Evolutionary conservation across 2,888 invertebrate genomes (phyloP), one percentile per base, ranked within the genome.

Genomic region (Caenorhabditis angaria): DNA sequence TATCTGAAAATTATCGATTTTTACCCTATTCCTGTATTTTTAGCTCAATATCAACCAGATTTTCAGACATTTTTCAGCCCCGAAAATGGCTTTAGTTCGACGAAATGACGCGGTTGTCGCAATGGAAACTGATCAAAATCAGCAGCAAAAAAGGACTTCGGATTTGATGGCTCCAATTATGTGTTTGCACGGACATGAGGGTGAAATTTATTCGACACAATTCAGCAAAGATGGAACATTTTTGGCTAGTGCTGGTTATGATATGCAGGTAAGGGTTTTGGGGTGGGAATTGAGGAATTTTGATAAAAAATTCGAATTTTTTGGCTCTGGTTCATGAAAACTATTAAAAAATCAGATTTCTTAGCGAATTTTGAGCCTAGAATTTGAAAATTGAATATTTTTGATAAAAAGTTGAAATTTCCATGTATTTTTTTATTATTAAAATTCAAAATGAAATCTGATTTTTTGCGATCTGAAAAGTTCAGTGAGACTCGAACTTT

Each of bases 221-320:
- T 99, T 99, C 88, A 95, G 97, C 88, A 95, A 96, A 0, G 96
- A 97, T 87, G 99, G 99, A 2, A 93, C 94, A 84, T 92, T 95
- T 87, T 89, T 99, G 35, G 95, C 95, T 1, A 95, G 97, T 0
- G 93, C 93, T 6, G 99, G 99, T 8, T 95, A 94, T 88, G 99
- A 99, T 87, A 90, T 96, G 87, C 93, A 94, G 89, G 94, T 99
- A 95, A 90, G 32, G 12, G 91, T 93, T 90, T 70, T 20, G n/a
- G n/a, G n/a, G n/a, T n/a, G n/a, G n/a, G n/a, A n/a, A n/a, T n/a
- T n/a, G n/a, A 51, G 47, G 61, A 14, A 51, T 60, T 18, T 41
- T 22, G 5, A 48, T 5, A 8, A n/a, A 48, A 8, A 48, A 48
- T 5, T n/a, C 14, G 63, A 61, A 22, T 32, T 65, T 62, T n/a